phyloP scores from a whole-genome alignment of 2,113 vertebrate species.

The Indicator indicator region DNA sequence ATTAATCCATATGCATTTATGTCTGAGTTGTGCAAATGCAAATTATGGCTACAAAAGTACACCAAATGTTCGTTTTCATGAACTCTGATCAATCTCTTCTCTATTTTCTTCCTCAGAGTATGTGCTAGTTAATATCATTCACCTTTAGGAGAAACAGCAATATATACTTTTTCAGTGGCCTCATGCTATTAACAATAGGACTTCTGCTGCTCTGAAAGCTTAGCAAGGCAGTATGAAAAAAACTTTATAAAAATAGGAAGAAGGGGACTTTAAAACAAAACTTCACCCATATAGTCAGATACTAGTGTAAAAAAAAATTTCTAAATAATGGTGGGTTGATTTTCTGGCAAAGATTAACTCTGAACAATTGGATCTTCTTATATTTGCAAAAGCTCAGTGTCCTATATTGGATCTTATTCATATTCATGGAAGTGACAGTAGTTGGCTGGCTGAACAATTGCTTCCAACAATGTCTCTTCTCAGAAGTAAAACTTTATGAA shows the following conservation, averaged over 20 bases:
- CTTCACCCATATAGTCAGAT: background rate
- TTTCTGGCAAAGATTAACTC: conserved; percentile 33
- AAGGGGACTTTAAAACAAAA: background rate
- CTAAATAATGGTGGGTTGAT: background rate
- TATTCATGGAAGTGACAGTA: conserved; percentile 49
- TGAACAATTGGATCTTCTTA: conserved; percentile 10
- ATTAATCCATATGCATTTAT: conserved; percentile 62
- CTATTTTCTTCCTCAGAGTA: background rate
- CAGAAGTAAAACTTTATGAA: conserved; percentile 45
- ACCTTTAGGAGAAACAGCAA: background rate
- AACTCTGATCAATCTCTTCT: conserved; percentile 14
- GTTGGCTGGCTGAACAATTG: conserved; percentile 51
- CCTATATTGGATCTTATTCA: conserved; percentile 58
- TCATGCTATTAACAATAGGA: background rate
- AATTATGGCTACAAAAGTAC: conserved; percentile 19
- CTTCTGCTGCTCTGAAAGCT: background rate
- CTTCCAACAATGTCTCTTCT: conserved; percentile 27
- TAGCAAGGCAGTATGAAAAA: background rate
- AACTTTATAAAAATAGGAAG: background rate
- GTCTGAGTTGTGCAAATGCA: conserved; percentile 46
- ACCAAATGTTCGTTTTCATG: conserved; percentile 10
- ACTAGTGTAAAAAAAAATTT: conserved; percentile 5
- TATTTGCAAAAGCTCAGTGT: conserved; percentile 40
- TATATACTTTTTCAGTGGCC: background rate
- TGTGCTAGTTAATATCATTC: background rate